phyloP scores from a whole-genome alignment of 2,113 vertebrate genomes.

The Polypterus senegalus region DNA sequence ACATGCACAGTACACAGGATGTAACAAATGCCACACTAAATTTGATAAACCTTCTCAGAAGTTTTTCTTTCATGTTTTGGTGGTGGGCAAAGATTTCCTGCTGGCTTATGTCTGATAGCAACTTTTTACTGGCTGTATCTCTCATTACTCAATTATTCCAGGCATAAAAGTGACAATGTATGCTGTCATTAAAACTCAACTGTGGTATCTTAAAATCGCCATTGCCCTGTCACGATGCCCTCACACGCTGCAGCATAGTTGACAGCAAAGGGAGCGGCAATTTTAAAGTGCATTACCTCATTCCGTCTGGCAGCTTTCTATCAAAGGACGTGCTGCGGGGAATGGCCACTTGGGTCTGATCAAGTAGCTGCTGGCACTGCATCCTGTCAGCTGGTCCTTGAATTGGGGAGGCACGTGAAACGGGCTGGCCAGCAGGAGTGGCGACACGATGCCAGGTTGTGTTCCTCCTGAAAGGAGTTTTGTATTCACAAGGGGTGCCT shows the following conservation, averaged over 20 bases:
- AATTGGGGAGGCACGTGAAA: conserved; percentile 71
- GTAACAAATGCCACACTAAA: too few species aligned
- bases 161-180: too few species aligned
- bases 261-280: neutral
- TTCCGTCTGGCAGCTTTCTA: conserved; percentile 78
- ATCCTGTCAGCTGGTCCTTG: conserved; percentile 71
- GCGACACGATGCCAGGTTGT: conserved; percentile 93
- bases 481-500: conserved; percentile 91
- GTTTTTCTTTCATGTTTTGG: too few species aligned
- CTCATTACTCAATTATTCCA: too few species aligned
- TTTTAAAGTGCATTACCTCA: conserved; percentile 53
- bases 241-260: neutral
- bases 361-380: conserved; percentile 77
- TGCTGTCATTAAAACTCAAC: too few species aligned
- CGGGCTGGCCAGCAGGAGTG: conserved; percentile 58
- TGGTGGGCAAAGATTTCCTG: too few species aligned
- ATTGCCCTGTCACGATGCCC: too few species aligned
- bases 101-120: too few species aligned
- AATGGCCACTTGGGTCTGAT: conserved; percentile 72
- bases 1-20: too few species aligned
- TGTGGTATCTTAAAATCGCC: too few species aligned
- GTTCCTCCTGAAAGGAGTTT: conserved; percentile 92
- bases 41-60: too few species aligned
- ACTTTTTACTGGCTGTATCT: too few species aligned
- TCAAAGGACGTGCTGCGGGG: conserved; percentile 92